Conservation (phyloP, 2,888 invertebrate genomes). For the Beris chalybata region DNA sequence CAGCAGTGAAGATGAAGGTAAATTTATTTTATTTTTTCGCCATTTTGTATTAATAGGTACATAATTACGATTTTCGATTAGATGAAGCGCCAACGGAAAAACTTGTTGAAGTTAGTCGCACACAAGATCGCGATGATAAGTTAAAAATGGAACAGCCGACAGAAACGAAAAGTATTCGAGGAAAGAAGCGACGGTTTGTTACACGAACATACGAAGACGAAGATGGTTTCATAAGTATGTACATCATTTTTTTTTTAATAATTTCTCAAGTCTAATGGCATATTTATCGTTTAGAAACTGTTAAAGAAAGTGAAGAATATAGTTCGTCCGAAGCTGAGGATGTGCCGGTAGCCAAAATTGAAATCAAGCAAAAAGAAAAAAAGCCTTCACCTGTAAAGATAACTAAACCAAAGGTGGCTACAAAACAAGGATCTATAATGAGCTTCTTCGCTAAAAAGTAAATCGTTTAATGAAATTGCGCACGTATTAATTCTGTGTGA, state of each 20-base stretch:
- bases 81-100: background rate
- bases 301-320: constrained; percentile 23
- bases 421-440: constrained; percentile 24
- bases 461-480: constrained; percentile 5
- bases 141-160: background rate
- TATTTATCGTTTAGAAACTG: constrained; percentile 4
- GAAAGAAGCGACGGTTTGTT: constrained; percentile 21
- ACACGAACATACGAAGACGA: constrained; percentile 24
- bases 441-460: constrained; percentile 24
- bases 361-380: background rate
- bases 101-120: background rate
- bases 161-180: background rate
- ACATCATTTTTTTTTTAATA: background rate
- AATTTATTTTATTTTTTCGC: background rate
- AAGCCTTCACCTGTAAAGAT: constrained; percentile 1
- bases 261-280: background rate
- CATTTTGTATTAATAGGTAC: background rate
- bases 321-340: constrained; percentile 12
- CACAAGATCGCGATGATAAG: background rate
- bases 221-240: constrained; percentile 24
- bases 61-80: background rate
- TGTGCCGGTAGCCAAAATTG: background rate
- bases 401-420: constrained; percentile 1
- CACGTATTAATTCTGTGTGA: no score
- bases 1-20: constrained; percentile 25